Conservation (phyloP, 2,797 vertebrate genomes). For the Coracias cyanogaster region DNA sequence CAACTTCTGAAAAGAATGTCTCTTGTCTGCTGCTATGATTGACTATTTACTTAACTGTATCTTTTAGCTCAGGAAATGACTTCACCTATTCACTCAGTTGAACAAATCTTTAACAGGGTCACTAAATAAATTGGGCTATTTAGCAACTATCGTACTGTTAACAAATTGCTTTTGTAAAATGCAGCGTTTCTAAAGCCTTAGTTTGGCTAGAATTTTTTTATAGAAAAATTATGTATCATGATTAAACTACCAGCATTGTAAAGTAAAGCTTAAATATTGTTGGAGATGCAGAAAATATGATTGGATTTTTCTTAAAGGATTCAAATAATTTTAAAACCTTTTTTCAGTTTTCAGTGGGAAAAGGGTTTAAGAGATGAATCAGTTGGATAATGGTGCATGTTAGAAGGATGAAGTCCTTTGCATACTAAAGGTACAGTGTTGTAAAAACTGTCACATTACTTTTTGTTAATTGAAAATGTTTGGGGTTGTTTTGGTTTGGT, state of each 20-base stretch:
- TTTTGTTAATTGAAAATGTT: slow-evolving; percentile 21
- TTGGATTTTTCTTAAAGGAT: slow-evolving; percentile 14
- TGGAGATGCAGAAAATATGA: background rate
- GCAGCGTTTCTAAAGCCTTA: slow-evolving; percentile 61
- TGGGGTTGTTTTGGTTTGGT: background rate
- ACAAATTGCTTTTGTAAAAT: slow-evolving; percentile 67
- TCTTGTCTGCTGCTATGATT: slow-evolving; percentile 81
- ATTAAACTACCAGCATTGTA: slow-evolving; percentile 43
- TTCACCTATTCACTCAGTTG: slow-evolving; percentile 71
- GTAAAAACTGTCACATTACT: background rate
- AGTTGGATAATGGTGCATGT: background rate
- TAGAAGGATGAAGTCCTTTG: slow-evolving; percentile 70
- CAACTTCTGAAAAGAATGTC: slow-evolving; percentile 67
- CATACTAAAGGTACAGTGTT: slow-evolving; percentile 60
- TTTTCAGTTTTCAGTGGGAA: slow-evolving; percentile 4
- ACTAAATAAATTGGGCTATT: slow-evolving; percentile 69
- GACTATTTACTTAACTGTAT: slow-evolving; percentile 78
- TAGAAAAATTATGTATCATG: slow-evolving; percentile 32
- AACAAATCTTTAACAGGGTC: slow-evolving; percentile 77
- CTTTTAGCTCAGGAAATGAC: slow-evolving; percentile 84
- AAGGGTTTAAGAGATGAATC: background rate
- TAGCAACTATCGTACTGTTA: slow-evolving; percentile 67
- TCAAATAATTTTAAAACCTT: background rate
- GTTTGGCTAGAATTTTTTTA: slow-evolving; percentile 60
- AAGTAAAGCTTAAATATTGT: slow-evolving; percentile 23